Conservation (phyloP, 2,113 vertebrate genomes). For the Cygnus atratus region DNA sequence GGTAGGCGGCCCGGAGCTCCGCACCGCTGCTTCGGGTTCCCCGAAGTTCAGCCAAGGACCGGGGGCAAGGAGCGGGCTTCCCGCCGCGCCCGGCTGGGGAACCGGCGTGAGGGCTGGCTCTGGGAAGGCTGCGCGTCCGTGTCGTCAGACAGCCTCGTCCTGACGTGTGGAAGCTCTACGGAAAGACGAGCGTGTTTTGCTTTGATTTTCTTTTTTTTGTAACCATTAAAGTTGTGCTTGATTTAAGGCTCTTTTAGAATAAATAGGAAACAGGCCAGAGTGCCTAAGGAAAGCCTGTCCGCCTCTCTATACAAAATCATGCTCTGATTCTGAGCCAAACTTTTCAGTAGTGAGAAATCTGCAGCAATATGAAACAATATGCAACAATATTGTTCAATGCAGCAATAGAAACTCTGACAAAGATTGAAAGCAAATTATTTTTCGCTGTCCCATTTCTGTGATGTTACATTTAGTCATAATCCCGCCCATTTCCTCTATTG, state of each 20-base stretch:
- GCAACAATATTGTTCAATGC: neutral
- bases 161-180: neutral
- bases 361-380: neutral
- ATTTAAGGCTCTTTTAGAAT: neutral
- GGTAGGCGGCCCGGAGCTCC: too few relatives aligned
- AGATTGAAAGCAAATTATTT: neutral
- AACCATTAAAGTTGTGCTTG: neutral
- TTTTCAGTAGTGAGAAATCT: neutral
- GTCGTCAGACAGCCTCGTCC: neutral
- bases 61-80: too few relatives aligned
- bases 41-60: too few relatives aligned
- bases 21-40: too few relatives aligned
- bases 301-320: neutral
- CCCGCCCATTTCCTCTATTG: neutral
- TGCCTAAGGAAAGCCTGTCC: neutral
- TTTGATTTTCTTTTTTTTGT: neutral
- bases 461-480: neutral
- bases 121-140: neutral
- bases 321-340: neutral
- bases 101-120: too few relatives aligned
- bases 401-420: neutral
- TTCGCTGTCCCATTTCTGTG: neutral
- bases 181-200: neutral
- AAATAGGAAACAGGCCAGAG: neutral
- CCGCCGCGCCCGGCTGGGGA: too few relatives aligned